Evolutionary conservation across 2,113 vertebrate genomes (phyloP).

Genomic region (Perca flavescens): DNA sequence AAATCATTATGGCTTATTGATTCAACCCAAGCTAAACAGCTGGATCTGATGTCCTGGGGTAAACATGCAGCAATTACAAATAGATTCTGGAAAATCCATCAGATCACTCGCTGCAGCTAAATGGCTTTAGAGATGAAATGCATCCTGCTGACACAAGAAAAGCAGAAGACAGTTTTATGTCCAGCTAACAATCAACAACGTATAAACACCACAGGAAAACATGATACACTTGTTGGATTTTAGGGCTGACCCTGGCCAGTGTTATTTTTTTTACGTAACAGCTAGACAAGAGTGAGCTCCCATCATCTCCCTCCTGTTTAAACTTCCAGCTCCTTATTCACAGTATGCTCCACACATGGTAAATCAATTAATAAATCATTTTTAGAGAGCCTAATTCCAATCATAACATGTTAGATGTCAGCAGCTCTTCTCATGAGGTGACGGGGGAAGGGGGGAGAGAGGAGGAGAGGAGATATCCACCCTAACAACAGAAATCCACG

Average conservation of each 20-base stretch:
- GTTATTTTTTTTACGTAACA: slow-evolving; percentile 8
- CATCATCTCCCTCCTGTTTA: slow-evolving; percentile 35
- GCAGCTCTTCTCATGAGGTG: slow-evolving; percentile 53
- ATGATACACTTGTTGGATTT: slow-evolving; percentile 37
- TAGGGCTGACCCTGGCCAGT: slow-evolving; percentile 12
- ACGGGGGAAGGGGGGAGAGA: not conserved
- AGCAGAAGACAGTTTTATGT: slow-evolving; percentile 44
- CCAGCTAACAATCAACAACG: slow-evolving; percentile 43
- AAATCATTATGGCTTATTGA: slow-evolving; percentile 59
- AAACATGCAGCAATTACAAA: slow-evolving; percentile 56
- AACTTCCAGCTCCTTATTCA: slow-evolving; percentile 30
- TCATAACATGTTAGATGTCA: slow-evolving; percentile 68
- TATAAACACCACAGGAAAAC: slow-evolving; percentile 51
- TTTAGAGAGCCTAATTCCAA: slow-evolving; percentile 60
- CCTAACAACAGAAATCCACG: too few species aligned
- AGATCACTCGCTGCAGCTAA: slow-evolving; percentile 11
- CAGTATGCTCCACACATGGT: slow-evolving; percentile 42
- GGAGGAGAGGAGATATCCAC: too few species aligned
- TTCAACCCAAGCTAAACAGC: slow-evolving; percentile 50
- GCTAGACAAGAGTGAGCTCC: slow-evolving; percentile 11
- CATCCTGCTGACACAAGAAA: slow-evolving; percentile 21
- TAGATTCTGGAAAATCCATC: slow-evolving; percentile 50
- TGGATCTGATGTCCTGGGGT: slow-evolving; percentile 46
- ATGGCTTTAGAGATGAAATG: slow-evolving; percentile 43
- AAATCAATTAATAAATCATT: slow-evolving; percentile 69